phyloP scores from a whole-genome alignment of 2,797 vertebrate genomes.

The Echeneis naucrates region DNA sequence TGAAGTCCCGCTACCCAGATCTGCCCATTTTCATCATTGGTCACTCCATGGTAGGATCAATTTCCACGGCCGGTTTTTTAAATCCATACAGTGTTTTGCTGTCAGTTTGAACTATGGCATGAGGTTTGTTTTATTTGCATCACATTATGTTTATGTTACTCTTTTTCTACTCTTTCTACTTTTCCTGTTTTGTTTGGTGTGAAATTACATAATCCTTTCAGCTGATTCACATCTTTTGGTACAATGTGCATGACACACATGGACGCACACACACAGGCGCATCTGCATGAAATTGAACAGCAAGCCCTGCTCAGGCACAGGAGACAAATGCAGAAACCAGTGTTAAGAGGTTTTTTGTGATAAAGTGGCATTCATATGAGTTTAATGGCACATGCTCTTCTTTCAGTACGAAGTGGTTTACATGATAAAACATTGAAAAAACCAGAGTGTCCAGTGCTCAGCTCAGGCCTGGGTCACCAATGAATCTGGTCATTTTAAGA shows the following conservation, averaged over 20 bases:
- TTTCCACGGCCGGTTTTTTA: neutral
- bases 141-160: neutral
- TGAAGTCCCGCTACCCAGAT: constrained; percentile 88
- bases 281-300: constrained; percentile 19
- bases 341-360: constrained; percentile 20
- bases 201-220: constrained; percentile 12
- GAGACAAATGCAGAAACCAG: neutral
- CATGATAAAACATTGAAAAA: constrained; percentile 16
- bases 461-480: constrained; percentile 13
- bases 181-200: constrained; percentile 23
- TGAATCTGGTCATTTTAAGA: neutral
- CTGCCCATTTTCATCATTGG: constrained; percentile 93
- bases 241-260: constrained; percentile 3
- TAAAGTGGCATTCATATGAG: constrained; percentile 19
- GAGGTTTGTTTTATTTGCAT: constrained; percentile 8
- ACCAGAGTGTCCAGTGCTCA: neutral
- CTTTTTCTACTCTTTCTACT: neutral
- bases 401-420: constrained; percentile 10
- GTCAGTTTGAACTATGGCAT: too few species aligned
- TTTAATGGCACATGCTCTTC: constrained; percentile 2
- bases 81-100: neutral
- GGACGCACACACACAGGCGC: neutral
- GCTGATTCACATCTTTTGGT: constrained; percentile 13
- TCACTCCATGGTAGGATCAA: constrained; percentile 94
- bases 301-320: constrained; percentile 1